A percentile compares a stretch with the other conserved stretches of the same genome.
These are phyloP conservation scores for Coccyzus lansbergi DNA, from an alignment of 2,797 vertebrate species.

Conservation along the genomic window DNA sequence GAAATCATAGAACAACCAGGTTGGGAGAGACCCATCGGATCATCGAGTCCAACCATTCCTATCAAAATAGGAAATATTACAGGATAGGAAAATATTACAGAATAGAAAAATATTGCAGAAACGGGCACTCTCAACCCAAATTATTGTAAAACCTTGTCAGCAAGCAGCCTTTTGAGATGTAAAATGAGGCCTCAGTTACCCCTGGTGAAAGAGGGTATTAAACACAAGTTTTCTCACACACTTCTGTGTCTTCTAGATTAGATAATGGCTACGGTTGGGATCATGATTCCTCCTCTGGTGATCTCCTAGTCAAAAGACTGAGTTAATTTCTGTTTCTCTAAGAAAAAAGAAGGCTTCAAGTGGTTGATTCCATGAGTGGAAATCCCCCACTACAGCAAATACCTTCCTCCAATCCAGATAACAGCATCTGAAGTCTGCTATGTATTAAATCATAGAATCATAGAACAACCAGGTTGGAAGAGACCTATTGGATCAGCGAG, in stretches of 20 bases:
- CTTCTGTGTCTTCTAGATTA: background rate
- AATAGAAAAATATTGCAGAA: background rate
- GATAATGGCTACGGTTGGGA: background rate
- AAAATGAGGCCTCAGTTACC: background rate
- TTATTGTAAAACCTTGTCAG: background rate
- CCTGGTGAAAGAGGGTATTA: background rate
- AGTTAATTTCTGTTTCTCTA: background rate
- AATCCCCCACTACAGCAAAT: background rate
- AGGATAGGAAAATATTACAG: too few relatives aligned
- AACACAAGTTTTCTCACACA: background rate
- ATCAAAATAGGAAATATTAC: too few relatives aligned
- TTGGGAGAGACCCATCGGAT: too few relatives aligned
- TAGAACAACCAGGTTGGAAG: too few relatives aligned
- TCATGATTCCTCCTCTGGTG: background rate
- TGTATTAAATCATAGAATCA: constrained; percentile 9
- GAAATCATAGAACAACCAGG: too few relatives aligned
- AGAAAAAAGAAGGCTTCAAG: background rate
- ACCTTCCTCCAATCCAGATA: background rate
- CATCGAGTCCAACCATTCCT: too few relatives aligned
- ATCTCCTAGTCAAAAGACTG: background rate
- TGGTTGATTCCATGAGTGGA: background rate
- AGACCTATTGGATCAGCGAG: too few relatives aligned
- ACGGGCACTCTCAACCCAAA: background rate
- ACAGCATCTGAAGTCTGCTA: background rate
- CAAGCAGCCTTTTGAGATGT: background rate